A percentile compares a stretch with the other conserved stretches of the same genome.
Conservation (phyloP, 2,113 vertebrate species). For the Xiphophorus hellerii region DNA sequence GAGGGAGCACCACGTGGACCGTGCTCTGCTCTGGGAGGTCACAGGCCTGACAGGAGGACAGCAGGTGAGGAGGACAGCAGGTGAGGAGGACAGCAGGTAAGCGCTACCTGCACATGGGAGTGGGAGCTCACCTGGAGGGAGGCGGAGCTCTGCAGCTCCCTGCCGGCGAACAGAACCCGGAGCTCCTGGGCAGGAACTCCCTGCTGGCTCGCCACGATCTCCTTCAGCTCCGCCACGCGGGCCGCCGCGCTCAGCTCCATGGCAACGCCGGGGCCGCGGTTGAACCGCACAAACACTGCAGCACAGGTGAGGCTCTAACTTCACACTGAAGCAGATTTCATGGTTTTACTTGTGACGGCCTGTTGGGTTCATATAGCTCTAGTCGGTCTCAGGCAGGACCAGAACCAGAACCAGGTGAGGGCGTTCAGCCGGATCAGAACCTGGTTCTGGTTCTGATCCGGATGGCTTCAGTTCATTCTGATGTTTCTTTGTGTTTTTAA, state of each 20-base stretch:
- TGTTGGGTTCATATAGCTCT: no score
- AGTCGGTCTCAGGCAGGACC: no score
- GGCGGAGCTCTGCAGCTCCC: slow-evolving; percentile 51
- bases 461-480: no score
- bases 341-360: no score
- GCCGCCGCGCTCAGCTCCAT: slow-evolving; percentile 57
- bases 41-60: slow-evolving; percentile 41
- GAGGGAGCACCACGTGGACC: slow-evolving; percentile 53
- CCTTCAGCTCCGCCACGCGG: slow-evolving; percentile 49
- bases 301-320: background rate
- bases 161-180: slow-evolving; percentile 64
- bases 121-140: slow-evolving; percentile 54
- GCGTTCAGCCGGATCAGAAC: no score
- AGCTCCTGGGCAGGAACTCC: slow-evolving; percentile 46
- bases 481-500: no score
- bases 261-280: slow-evolving; percentile 30
- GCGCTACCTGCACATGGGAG: background rate
- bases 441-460: no score
- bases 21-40: slow-evolving; percentile 69
- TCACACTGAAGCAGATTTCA: no score
- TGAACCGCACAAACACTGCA: slow-evolving; percentile 63
- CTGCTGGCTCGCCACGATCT: slow-evolving; percentile 57
- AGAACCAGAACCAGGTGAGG: no score
- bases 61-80: background rate
- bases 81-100: background rate